Conservation (phyloP, 2,888 invertebrate genomes). For the Mylabris sibirica region DNA sequence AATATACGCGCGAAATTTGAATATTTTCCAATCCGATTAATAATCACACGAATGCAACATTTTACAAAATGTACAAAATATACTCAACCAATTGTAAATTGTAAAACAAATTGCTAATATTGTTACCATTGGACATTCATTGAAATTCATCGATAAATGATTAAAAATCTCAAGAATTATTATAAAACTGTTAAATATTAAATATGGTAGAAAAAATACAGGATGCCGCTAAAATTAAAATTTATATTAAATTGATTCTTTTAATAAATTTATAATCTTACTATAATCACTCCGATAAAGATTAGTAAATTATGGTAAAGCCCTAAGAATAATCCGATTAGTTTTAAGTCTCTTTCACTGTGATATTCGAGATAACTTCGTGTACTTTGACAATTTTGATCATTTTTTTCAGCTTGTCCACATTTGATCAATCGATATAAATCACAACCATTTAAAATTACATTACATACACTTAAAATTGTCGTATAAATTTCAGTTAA, state of each 20-base stretch:
- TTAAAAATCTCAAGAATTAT: constrained; percentile 53
- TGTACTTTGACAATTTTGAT: constrained; percentile 49
- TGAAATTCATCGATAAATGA: constrained; percentile 47
- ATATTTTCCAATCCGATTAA: constrained; percentile 26
- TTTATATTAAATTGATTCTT: background rate
- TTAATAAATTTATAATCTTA: constrained; percentile 36
- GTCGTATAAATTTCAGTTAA: constrained; percentile 52
- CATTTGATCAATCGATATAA: constrained; percentile 53
- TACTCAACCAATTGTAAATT: constrained; percentile 56
- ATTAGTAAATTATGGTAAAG: constrained; percentile 56
- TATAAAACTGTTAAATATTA: constrained; percentile 53
- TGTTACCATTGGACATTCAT: constrained; percentile 28
- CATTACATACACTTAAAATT: constrained; percentile 54
- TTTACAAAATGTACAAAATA: constrained; percentile 55
- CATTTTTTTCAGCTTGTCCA: constrained; percentile 53
- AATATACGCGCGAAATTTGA: background rate
- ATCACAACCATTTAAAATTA: constrained; percentile 56
- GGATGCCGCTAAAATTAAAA: constrained; percentile 51
- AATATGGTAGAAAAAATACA: constrained; percentile 55
- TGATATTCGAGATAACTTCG: constrained; percentile 50
- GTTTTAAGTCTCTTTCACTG: constrained; percentile 56
- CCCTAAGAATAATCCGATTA: constrained; percentile 56
- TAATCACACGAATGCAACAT: constrained; percentile 49
- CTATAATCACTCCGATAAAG: constrained; percentile 52
- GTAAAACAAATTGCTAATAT: constrained; percentile 53